Evolutionary conservation across 2,797 vertebrate genomes (phyloP).

Genomic region (Acomys russatus): DNA sequence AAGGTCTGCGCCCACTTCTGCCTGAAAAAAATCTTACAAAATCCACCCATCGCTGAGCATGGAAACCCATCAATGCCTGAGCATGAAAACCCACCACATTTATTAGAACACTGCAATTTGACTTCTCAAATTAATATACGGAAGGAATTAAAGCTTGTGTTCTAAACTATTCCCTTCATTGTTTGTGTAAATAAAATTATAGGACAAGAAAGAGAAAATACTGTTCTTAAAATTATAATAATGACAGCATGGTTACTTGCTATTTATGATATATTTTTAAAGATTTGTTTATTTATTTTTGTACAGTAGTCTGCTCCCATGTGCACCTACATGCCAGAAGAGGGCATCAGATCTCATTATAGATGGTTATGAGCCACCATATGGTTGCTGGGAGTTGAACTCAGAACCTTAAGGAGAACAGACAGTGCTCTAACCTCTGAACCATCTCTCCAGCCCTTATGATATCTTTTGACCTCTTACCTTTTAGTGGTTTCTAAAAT

Average conservation of each 20-base stretch:
- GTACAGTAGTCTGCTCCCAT: no score
- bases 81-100: not conserved
- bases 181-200: not conserved
- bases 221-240: not conserved
- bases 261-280: not conserved
- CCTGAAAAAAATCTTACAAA: not conserved
- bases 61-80: not conserved
- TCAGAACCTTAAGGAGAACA: no score
- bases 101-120: not conserved
- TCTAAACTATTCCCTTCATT: not conserved
- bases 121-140: not conserved
- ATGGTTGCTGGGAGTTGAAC: no score
- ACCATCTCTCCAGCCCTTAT: no score
- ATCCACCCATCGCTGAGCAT: not conserved
- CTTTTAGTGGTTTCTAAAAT: slow-evolving; percentile 4
- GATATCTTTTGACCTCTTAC: not conserved
- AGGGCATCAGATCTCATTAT: no score
- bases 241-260: not conserved
- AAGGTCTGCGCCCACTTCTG: not conserved
- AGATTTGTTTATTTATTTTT: no score
- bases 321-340: no score
- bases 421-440: no score
- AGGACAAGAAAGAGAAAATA: not conserved
- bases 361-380: no score
- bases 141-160: not conserved